A percentile compares a stretch with the other conserved stretches of the same genome.
Conservation (phyloP, 2,113 vertebrate species). For the Danionella cerebrum region DNA sequence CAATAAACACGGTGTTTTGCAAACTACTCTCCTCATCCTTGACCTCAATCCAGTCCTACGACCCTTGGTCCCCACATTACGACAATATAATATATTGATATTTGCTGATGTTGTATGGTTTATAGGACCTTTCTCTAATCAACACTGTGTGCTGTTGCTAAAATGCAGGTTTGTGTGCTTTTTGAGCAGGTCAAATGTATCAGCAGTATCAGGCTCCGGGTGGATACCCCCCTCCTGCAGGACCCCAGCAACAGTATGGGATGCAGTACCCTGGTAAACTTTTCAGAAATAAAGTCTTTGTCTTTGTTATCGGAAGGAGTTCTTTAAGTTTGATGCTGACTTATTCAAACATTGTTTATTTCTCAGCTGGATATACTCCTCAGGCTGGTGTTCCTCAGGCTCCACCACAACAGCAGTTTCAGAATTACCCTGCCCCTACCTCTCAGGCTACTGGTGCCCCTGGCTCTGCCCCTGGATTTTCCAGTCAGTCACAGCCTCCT, state of each 20-base stretch:
- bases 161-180: constrained; percentile 12
- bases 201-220: constrained; percentile 90
- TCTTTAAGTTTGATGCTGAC: no score
- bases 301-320: background rate
- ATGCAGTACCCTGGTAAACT: constrained; percentile 88
- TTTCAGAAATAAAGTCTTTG: background rate
- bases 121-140: no score
- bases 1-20: no score
- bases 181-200: constrained; percentile 83
- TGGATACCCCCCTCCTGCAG: constrained; percentile 73
- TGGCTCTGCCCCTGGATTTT: constrained; percentile 61
- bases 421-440: constrained; percentile 76
- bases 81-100: no score
- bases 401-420: constrained; percentile 83
- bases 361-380: constrained; percentile 77
- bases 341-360: no score
- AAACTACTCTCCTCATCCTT: no score
- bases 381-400: constrained; percentile 78
- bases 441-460: constrained; percentile 68
- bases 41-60: no score
- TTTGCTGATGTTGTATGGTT: no score
- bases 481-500: constrained; percentile 59
- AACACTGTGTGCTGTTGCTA: no score
- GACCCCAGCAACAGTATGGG: constrained; percentile 79
- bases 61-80: no score